phyloP scores from a whole-genome alignment of 2,888 invertebrate genomes.

The Acholoe squamosa region DNA sequence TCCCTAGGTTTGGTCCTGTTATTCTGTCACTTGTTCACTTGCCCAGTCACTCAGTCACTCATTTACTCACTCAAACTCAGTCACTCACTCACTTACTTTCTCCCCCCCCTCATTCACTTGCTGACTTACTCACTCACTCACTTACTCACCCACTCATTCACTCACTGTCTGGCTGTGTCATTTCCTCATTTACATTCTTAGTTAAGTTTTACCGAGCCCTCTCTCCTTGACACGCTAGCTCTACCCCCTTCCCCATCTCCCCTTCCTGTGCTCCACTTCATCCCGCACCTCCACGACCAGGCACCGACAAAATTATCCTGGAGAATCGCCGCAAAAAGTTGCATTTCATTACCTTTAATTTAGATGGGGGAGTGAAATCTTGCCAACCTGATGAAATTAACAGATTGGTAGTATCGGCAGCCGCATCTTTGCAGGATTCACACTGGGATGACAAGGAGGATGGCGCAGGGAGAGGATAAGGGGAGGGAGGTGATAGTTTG shows the following conservation, averaged over 20 bases:
- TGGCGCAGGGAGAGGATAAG: neutral
- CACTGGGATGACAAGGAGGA: neutral
- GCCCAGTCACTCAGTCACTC: too few species aligned
- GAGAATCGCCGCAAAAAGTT: constrained; percentile 2
- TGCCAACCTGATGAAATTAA: constrained; percentile 25
- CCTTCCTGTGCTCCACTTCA: neutral
- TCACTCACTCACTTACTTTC: too few species aligned
- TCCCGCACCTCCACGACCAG: neutral
- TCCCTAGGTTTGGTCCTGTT: too few species aligned
- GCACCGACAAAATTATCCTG: constrained; percentile 44
- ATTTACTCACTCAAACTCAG: too few species aligned
- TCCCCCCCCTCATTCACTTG: too few species aligned
- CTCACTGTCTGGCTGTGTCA: constrained; percentile 12
- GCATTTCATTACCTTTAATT: constrained; percentile 48
- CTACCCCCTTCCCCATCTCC: neutral
- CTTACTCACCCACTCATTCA: constrained; percentile 47
- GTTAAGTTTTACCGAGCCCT: neutral
- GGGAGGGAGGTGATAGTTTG: neutral
- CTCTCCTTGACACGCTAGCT: neutral
- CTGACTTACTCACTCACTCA: constrained; percentile 50
- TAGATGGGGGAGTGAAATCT: constrained; percentile 33
- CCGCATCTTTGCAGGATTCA: constrained; percentile 4
- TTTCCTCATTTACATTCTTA: neutral
- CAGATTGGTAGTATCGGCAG: constrained; percentile 28
- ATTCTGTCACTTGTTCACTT: too few species aligned